Base-by-base conservation (phyloP, 2,113 vertebrate genomes). In the Oxyruncus cristatus region DNA sequence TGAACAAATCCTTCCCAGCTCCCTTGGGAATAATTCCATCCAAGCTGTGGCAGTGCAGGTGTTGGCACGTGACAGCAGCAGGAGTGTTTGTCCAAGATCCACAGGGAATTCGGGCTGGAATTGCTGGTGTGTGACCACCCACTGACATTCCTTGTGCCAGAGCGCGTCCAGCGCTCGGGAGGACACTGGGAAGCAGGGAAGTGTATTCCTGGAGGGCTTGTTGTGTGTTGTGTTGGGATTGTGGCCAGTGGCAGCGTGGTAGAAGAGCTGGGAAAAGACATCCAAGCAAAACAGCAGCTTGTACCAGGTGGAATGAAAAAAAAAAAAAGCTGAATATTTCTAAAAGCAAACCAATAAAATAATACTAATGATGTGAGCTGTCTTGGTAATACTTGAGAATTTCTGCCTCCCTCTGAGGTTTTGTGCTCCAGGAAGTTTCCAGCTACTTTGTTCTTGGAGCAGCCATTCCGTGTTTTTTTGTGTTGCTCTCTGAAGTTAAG, bases 351-450 rank as follows among this genome's bases (percentile, higher is more conserved):
- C 14, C 28, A 55, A 16, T 32, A 47, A 81, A 70, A 33, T 24
- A 56, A 20, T 12, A 55, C 41, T 39, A 55, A 39, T 44, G 62
- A 21, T 15, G 15, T 58, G 47, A 77, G 35, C 8, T 78, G 55
- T 63, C 0, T 0, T 39, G 58, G 80, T 37, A 41, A 8, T 41
- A 5, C 11, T 80, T 24, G 70, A 33, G 73, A 62, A 47, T 81
- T 93, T 84, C 30, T 91, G 59, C 70, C 27, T 84, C 61, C 72
- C 56, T 91, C 61, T 17, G 33, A 78, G 76, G 39, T 73, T 79
- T 35, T 76, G 20, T 70, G 3, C 71, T 71, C 61, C 42, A 20
- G 39, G 37, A 55, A 67, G n/a, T 56, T 20, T 75, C 19, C 72
- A 50, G 42, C 46, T 84, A 27, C 23, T 62, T 66, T 53, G 11